A percentile compares a stretch with the other conserved stretches of the same genome.
These are phyloP conservation scores for Mastacembelus armatus DNA, from an alignment of 2,797 vertebrate species.

Conservation along the genomic window DNA sequence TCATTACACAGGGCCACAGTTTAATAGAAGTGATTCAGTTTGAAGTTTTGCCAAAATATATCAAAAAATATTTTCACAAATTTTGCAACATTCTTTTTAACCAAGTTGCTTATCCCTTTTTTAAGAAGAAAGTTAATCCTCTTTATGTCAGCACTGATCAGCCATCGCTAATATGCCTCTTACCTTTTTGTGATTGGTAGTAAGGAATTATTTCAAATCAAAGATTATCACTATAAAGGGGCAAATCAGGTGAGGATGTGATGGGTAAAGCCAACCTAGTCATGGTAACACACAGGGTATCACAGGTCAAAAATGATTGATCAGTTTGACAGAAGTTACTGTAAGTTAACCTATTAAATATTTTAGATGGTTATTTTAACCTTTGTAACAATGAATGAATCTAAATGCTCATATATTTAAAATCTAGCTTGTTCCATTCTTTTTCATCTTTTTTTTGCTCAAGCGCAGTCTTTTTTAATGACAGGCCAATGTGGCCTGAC, in stretches of 20 bases:
- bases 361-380: too few species aligned
- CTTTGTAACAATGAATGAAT: too few species aligned
- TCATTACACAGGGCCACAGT: too few species aligned
- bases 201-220: constrained; percentile 57
- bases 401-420: too few species aligned
- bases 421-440: background rate
- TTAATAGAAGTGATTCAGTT: too few species aligned
- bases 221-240: constrained; percentile 45
- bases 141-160: constrained; percentile 15
- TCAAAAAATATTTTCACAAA: too few species aligned
- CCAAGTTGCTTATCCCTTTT: background rate
- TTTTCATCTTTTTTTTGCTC: background rate
- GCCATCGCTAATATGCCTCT: background rate
- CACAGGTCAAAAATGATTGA: constrained; percentile 39
- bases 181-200: constrained; percentile 26
- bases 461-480: background rate
- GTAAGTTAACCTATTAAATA: constrained; percentile 21
- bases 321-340: constrained; percentile 30
- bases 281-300: constrained; percentile 12
- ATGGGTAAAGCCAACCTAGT: constrained; percentile 36
- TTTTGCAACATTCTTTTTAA: too few species aligned
- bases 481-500: constrained; percentile 33
- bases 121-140: constrained; percentile 4
- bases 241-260: constrained; percentile 5
- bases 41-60: too few species aligned